Evolutionary conservation across 2,797 vertebrate species (phyloP).

Genomic region (Furcifer pardalis): DNA sequence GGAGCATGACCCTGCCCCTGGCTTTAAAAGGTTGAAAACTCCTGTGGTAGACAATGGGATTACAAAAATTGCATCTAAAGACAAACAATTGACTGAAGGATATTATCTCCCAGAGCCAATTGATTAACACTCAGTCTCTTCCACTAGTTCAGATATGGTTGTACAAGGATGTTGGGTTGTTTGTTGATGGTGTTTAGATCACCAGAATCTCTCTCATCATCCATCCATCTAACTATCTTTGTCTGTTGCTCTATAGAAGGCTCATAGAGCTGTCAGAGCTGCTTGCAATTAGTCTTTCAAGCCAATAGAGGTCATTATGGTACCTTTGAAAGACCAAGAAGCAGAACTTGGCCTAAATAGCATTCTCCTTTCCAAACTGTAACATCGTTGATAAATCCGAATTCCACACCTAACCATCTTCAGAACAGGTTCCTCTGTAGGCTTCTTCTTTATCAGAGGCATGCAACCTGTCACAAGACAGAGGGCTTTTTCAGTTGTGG

Average conservation of each 20-base stretch:
- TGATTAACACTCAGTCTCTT: not conserved
- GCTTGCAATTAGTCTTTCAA: not conserved
- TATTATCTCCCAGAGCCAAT: not conserved
- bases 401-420: not conserved
- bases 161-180: not conserved
- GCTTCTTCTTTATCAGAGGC: not conserved
- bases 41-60: too few relatives aligned
- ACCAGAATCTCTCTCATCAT: not conserved
- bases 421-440: not conserved
- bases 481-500: not conserved
- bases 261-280: too few relatives aligned
- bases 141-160: not conserved
- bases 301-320: not conserved
- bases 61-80: not conserved
- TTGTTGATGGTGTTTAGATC: not conserved
- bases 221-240: too few relatives aligned
- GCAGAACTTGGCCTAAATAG: not conserved
- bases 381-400: not conserved
- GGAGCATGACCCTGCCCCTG: too few relatives aligned
- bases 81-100: not conserved
- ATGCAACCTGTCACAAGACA: not conserved
- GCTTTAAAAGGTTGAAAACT: too few relatives aligned
- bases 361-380: not conserved
- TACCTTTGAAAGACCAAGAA: not conserved
- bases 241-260: not conserved